A percentile compares a stretch with the other conserved stretches of the same genome.
phyloP scores from a whole-genome alignment of 2,113 vertebrate species.

The Holacanthus passer region DNA sequence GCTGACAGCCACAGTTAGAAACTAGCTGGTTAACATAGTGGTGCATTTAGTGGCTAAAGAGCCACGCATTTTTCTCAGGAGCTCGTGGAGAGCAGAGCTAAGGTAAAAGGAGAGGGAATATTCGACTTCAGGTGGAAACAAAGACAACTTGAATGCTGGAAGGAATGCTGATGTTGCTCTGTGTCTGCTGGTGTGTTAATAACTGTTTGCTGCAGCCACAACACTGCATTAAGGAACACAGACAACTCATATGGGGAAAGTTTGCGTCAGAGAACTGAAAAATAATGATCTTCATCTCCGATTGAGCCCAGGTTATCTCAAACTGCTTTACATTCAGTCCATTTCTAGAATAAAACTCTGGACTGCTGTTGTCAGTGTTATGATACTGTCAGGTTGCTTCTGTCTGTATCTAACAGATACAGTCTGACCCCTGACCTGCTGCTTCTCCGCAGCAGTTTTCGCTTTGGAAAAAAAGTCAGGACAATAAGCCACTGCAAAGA shows the following conservation, averaged over 20 bases:
- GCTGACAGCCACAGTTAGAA: neutral
- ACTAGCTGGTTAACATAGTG: neutral
- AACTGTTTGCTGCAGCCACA: neutral
- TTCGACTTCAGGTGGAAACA: neutral
- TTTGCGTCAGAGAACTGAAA: neutral
- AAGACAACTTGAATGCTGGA: neutral
- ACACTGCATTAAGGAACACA: neutral
- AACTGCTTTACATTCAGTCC: neutral
- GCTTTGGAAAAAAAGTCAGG: conserved; percentile 9
- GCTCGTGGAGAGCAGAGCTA: neutral
- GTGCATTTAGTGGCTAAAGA: neutral
- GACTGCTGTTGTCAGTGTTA: neutral
- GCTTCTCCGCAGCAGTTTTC: neutral
- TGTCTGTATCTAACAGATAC: neutral
- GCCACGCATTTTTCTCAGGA: neutral
- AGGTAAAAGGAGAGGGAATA: too few relatives aligned
- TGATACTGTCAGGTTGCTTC: neutral
- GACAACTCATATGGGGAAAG: neutral
- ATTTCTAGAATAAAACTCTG: neutral
- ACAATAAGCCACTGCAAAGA: neutral
- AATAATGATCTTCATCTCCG: neutral
- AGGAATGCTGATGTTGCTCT: neutral
- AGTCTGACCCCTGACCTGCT: neutral
- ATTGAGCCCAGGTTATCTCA: neutral
- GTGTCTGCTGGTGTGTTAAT: neutral